phyloP scores from a whole-genome alignment of 2,113 vertebrate genomes.

The Paracanthobrama guichenoti region DNA sequence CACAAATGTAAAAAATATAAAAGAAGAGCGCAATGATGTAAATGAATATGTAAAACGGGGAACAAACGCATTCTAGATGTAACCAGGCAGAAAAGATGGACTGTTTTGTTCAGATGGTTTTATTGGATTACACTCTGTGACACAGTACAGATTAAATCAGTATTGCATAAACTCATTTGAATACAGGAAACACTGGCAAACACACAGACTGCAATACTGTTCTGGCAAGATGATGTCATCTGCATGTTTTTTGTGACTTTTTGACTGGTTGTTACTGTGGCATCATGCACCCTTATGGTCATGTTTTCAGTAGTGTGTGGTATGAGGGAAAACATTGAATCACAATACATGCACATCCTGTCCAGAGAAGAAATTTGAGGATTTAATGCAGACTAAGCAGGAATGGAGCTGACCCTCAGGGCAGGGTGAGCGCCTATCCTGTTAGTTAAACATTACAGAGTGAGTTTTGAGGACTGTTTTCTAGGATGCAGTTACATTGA shows the following conservation, averaged over 20 bases:
- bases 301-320: background rate
- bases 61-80: background rate
- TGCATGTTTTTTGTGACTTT: background rate
- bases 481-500: background rate
- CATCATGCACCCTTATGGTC: background rate
- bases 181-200: slow-evolving; percentile 29
- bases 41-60: background rate
- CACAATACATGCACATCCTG: slow-evolving; percentile 27
- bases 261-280: background rate
- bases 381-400: slow-evolving; percentile 36
- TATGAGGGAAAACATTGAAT: background rate
- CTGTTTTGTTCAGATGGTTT: slow-evolving; percentile 18
- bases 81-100: background rate
- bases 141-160: slow-evolving; percentile 42
- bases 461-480: background rate
- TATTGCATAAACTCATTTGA: background rate
- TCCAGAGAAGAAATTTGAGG: background rate
- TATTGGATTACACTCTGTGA: slow-evolving; percentile 29
- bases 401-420: slow-evolving; percentile 16
- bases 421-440: slow-evolving; percentile 35
- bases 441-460: slow-evolving; percentile 10
- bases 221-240: background rate
- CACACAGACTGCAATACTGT: background rate
- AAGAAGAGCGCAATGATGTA: background rate
- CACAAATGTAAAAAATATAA: background rate